A percentile compares a stretch with the other conserved stretches of the same genome.
Evolutionary conservation across 2,888 invertebrate genomes (phyloP).

Genomic region (Drosophila bunnanda): DNA sequence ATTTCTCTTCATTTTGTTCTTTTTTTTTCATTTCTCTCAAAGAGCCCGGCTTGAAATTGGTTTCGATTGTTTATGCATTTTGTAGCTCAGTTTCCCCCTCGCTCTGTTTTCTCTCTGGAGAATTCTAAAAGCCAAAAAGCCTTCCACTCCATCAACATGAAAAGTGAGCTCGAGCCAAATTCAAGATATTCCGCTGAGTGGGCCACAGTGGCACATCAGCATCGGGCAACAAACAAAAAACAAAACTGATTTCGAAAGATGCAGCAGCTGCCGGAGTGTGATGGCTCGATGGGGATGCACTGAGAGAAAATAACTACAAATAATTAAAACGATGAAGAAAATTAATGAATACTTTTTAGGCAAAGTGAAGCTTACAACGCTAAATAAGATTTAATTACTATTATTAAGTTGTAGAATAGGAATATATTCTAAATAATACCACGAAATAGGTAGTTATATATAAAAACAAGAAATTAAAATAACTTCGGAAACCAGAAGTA

Average conservation of each 20-base stretch:
- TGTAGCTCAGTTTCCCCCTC: conserved; percentile 49
- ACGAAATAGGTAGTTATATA: too few species aligned
- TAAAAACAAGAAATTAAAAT: too few species aligned
- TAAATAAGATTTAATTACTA: too few species aligned
- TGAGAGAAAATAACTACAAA: background rate
- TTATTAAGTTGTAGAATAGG: too few species aligned
- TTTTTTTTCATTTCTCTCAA: conserved; percentile 23
- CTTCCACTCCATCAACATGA: conserved; percentile 80
- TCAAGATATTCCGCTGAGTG: conserved; percentile 54
- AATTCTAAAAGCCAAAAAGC: conserved; percentile 51
- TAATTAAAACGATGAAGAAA: background rate
- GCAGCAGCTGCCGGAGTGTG: conserved; percentile 43
- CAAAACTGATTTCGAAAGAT: conserved; percentile 65
- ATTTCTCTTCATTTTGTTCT: conserved; percentile 19
- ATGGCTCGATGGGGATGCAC: conserved; percentile 37
- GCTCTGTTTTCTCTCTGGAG: conserved; percentile 10
- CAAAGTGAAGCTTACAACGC: background rate
- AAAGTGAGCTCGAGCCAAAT: conserved; percentile 67
- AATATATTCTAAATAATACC: too few species aligned
- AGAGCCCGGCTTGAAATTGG: conserved; percentile 64
- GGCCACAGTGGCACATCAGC: conserved; percentile 58
- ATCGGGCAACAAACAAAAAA: conserved; percentile 30
- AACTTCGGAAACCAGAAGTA: too few species aligned
- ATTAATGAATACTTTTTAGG: background rate
- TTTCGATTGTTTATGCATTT: conserved; percentile 79